phyloP scores from a whole-genome alignment of 2,797 vertebrate genomes.

The Pipistrellus kuhlii region DNA sequence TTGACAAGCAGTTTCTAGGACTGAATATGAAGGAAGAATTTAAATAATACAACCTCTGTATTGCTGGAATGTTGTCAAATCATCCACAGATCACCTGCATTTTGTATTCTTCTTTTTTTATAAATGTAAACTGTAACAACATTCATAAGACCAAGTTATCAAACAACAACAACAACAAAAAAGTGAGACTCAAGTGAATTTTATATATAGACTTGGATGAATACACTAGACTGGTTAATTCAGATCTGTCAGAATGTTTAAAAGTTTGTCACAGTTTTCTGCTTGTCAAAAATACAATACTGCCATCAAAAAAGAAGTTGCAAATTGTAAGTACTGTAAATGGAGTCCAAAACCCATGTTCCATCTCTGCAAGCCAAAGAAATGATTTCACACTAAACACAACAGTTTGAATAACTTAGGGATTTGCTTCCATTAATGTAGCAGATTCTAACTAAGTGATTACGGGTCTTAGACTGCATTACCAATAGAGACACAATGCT shows the following conservation, averaged over 20 bases:
- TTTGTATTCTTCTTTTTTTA: constrained; percentile 66
- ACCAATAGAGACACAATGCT: not conserved
- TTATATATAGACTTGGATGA: constrained; percentile 64
- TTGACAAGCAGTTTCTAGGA: not conserved
- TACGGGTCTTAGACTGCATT: not conserved
- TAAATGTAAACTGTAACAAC: constrained; percentile 67
- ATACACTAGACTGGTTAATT: constrained; percentile 63
- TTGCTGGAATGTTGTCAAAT: constrained; percentile 77
- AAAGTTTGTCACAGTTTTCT: constrained; percentile 43
- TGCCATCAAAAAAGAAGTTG: constrained; percentile 61
- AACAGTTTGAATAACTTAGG: not conserved
- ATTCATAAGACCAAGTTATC: constrained; percentile 72
- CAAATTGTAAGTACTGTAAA: constrained; percentile 53
- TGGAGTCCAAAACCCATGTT: constrained; percentile 43
- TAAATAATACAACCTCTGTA: constrained; percentile 78
- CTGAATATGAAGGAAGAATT: constrained; percentile 80
- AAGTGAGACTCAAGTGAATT: constrained; percentile 73
- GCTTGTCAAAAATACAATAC: constrained; percentile 66
- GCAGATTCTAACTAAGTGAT: not conserved
- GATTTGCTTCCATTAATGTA: not conserved
- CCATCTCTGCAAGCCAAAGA: constrained; percentile 56
- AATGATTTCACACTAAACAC: not conserved
- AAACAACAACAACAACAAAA: constrained; percentile 45
- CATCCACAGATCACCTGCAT: constrained; percentile 67
- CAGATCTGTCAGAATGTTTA: constrained; percentile 46